Evolutionary conservation across 2,113 vertebrate species (phyloP), one percentile per base, ranked within the genome.

Genomic region (Pithys albifrons): DNA sequence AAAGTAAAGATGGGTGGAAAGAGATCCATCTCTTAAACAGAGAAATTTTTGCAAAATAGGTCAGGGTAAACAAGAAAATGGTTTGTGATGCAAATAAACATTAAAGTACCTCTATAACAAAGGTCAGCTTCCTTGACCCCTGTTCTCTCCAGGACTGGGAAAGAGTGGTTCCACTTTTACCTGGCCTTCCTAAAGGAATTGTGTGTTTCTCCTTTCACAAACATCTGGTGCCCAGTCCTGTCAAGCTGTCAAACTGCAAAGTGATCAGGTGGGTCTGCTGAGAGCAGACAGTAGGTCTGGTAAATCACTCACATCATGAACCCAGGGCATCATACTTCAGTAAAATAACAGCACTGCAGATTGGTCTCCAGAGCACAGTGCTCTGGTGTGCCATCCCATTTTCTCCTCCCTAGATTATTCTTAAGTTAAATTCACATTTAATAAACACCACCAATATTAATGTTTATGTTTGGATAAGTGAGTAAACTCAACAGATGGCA

Each of bases 271-370:
- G 28, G 14, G 65, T 55, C 58, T 58, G 57, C 33, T 25, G n/a
- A 35, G 46, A 81, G 58, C 41, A 61, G 73, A 35, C 5, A 58
- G 61, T 1, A 19, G 11, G 17, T n/a, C 58, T 33, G 29, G 18
- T 55, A 29, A 55, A 66, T 11, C 9, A 18, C 33, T 69, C n/a
- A 18, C 18, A 33, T 41, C 19, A 22, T 19, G 45, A 78, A 69
- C 1, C 0, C 57, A 61, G 59, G 2, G 4, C 15, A 19, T 0
- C 25, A 19, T 0, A 23, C 13, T 20, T 62, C 77, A 65, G 16
- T 61, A 54, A 58, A 69, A 10, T 4, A 78, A 19, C 24, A 46
- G 9, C 22, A 59, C 73, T 46, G 59, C 54, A 70, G 75, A 75
- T 72, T 7, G 31, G 25, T 86, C 51, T 62, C 11, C 59, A 83